phyloP scores from a whole-genome alignment of 2,888 invertebrate genomes.

The Zootermopsis nevadensis region DNA sequence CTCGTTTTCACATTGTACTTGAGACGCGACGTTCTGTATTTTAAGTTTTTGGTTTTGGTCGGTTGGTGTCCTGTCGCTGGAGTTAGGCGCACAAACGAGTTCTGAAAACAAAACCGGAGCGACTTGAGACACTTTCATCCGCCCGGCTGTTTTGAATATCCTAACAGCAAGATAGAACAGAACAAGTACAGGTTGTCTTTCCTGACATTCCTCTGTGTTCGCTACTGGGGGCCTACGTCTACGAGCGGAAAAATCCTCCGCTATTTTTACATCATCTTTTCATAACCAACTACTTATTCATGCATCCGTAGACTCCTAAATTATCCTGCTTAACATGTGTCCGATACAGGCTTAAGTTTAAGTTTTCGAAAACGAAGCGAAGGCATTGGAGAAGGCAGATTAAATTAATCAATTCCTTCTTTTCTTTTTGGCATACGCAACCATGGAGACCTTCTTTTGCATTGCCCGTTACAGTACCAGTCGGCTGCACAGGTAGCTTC shows the following conservation, averaged over 20 bases:
- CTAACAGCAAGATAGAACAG: slow-evolving; percentile 19
- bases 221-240: slow-evolving; percentile 40
- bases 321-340: slow-evolving; percentile 41
- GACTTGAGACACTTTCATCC: background rate
- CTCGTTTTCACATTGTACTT: too few species aligned
- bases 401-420: slow-evolving; percentile 47
- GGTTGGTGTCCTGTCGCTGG: too few species aligned
- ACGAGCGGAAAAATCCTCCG: slow-evolving; percentile 32
- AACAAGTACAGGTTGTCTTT: slow-evolving; percentile 39
- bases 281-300: slow-evolving; percentile 45
- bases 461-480: background rate
- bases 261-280: slow-evolving; percentile 43
- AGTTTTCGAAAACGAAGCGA: slow-evolving; percentile 25
- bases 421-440: background rate
- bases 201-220: slow-evolving; percentile 31
- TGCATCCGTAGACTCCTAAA: slow-evolving; percentile 42
- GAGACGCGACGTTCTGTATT: too few species aligned
- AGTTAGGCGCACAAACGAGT: too few species aligned
- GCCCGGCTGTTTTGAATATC: slow-evolving; percentile 42
- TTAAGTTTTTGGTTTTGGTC: too few species aligned
- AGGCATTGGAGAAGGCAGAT: slow-evolving; percentile 30
- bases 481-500: slow-evolving; percentile 2
- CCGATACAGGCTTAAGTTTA: slow-evolving; percentile 5
- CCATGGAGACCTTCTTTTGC: background rate
- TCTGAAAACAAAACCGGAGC: background rate